A percentile compares a stretch with the other conserved stretches of the same genome.
These are phyloP conservation scores for Dryocosmus kuriphilus DNA, from an alignment of 2,888 invertebrate genomes.

Conservation along the genomic window DNA sequence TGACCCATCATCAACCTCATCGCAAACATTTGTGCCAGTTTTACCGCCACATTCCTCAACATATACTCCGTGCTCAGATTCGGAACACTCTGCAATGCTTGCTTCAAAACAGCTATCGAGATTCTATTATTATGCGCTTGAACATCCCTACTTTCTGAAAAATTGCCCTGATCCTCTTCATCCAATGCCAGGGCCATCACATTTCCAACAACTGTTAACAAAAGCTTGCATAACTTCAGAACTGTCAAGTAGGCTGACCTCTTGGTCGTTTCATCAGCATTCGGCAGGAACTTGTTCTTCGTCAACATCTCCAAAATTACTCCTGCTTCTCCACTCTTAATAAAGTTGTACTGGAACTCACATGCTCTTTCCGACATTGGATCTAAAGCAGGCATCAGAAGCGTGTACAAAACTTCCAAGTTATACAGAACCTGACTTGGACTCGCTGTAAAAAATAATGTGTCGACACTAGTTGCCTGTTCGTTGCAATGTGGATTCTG, in stretches of 20 bases:
- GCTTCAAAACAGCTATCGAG: slow-evolving; percentile 83
- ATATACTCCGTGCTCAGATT: slow-evolving; percentile 91
- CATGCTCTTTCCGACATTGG: slow-evolving; percentile 86
- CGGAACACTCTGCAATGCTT: slow-evolving; percentile 90
- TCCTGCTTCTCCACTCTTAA: slow-evolving; percentile 83
- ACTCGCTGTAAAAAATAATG: slow-evolving; percentile 84
- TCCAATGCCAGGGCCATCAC: slow-evolving; percentile 83
- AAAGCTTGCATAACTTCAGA: slow-evolving; percentile 92
- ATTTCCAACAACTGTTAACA: slow-evolving; percentile 92
- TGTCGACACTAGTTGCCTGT: slow-evolving; percentile 79
- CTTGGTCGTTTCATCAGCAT: slow-evolving; percentile 87
- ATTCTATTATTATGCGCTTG: slow-evolving; percentile 73
- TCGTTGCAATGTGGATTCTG: slow-evolving; percentile 67
- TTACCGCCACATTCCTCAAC: slow-evolving; percentile 89
- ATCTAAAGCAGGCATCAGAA: slow-evolving; percentile 94
- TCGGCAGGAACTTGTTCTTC: slow-evolving; percentile 90
- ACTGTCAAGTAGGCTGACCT: slow-evolving; percentile 93
- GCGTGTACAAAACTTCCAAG: slow-evolving; percentile 90
- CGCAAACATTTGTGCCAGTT: slow-evolving; percentile 89
- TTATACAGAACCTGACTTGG: slow-evolving; percentile 88
- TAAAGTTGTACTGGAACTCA: slow-evolving; percentile 85
- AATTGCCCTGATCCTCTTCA: slow-evolving; percentile 77
- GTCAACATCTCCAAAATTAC: slow-evolving; percentile 89
- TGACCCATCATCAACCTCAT: slow-evolving; percentile 82
- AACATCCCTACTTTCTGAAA: slow-evolving; percentile 77